These are phyloP conservation scores for Mactromeris polynyma DNA, from an alignment of 2,888 invertebrate genomes.

Conservation along the genomic window DNA sequence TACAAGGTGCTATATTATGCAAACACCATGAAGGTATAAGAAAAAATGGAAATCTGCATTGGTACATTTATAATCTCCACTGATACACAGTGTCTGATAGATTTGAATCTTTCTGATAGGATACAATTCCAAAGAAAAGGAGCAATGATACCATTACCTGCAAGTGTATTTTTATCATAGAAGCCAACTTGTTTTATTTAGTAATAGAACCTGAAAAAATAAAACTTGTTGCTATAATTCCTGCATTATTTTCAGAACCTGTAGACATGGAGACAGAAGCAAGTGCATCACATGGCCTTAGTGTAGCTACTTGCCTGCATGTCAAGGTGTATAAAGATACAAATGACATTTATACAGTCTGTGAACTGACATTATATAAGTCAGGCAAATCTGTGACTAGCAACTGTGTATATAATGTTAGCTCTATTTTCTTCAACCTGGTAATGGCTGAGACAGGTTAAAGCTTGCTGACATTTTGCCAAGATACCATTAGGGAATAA, in stretches of 20 bases:
- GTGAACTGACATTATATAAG: too few species aligned
- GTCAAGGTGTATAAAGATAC: too few species aligned
- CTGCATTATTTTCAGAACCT: too few species aligned
- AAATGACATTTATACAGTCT: too few species aligned
- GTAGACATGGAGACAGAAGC: too few species aligned
- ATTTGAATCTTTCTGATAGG: background rate
- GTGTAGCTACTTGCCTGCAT: too few species aligned
- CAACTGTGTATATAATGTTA: background rate
- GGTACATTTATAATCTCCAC: background rate
- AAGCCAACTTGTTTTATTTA: too few species aligned
- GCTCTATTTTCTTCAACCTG: background rate
- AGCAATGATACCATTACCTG: background rate
- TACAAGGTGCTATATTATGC: background rate
- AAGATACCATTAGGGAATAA: background rate
- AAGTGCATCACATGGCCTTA: too few species aligned
- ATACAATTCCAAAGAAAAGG: background rate
- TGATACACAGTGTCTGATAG: background rate
- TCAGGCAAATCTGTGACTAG: background rate
- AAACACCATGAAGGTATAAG: background rate
- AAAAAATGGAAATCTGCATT: background rate
- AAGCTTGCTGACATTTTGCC: background rate
- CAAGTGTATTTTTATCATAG: too few species aligned
- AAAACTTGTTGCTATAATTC: too few species aligned
- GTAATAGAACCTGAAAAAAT: too few species aligned
- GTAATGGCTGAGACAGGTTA: background rate